Conservation (phyloP, 2,888 invertebrate genomes). For the Malachius bipustulatus region DNA sequence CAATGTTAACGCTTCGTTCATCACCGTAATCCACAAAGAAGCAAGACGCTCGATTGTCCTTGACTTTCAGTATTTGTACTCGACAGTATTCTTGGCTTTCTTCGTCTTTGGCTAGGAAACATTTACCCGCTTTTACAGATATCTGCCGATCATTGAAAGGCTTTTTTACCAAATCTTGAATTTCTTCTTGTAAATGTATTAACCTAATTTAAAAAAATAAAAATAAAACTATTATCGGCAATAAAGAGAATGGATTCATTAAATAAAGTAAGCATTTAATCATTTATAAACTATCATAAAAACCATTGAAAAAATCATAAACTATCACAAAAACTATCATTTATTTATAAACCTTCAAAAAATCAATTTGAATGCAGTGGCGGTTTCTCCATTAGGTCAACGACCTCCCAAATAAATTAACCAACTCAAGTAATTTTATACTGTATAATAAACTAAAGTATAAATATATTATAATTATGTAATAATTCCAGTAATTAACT, state of each 20-base stretch:
- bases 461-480: neutral
- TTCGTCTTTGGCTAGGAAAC: constrained; percentile 42
- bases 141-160: constrained; percentile 20
- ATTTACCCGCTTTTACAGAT: constrained; percentile 34
- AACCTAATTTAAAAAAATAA: constrained; percentile 22
- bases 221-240: too few species aligned
- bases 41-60: constrained; percentile 36
- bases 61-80: constrained; percentile 36
- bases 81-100: constrained; percentile 38
- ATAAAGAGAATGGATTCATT: too few species aligned
- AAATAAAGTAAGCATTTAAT: too few species aligned
- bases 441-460: neutral
- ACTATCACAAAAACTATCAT: too few species aligned
- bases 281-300: too few species aligned
- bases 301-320: too few species aligned
- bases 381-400: too few species aligned
- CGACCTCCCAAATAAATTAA: too few species aligned
- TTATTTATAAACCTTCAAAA: too few species aligned
- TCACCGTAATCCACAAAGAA: constrained; percentile 56
- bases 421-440: too few species aligned
- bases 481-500: too few species aligned
- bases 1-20: constrained; percentile 34
- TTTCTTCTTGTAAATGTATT: constrained; percentile 34
- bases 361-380: too few species aligned
- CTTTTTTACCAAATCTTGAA: constrained; percentile 20